Percentiles rank a stretch among this genome's conserved stretches.
phyloP scores from a whole-genome alignment of 2,888 invertebrate genomes.

The Ametastegia equiseti region DNA sequence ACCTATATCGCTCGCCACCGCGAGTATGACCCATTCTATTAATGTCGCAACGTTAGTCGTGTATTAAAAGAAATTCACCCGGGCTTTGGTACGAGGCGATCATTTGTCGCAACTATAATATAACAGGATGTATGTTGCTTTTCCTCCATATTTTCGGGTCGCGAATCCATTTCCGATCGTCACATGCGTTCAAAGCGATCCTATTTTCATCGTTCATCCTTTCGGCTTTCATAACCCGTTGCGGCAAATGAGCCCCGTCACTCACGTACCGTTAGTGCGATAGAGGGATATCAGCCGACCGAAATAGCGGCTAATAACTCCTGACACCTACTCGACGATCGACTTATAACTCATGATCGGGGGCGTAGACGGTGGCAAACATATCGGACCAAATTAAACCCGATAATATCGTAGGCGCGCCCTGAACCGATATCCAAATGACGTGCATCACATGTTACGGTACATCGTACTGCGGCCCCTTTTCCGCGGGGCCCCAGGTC shows the following conservation, averaged over 20 bases:
- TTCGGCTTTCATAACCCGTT: conserved; percentile 35
- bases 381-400: conserved; percentile 20
- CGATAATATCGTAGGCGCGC: background rate
- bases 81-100: background rate
- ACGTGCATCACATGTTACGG: background rate
- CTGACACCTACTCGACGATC: conserved; percentile 38
- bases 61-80: background rate
- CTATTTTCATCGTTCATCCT: conserved; percentile 7
- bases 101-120: background rate
- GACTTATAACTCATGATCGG: conserved; percentile 5
- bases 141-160: background rate
- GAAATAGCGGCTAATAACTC: conserved; percentile 41
- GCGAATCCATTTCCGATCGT: background rate
- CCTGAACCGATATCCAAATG: background rate
- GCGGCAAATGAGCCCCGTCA: background rate
- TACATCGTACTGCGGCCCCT: background rate
- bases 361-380: background rate
- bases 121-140: background rate
- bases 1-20: background rate
- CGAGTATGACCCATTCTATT: background rate
- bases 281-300: conserved; percentile 8
- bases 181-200: background rate
- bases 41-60: background rate
- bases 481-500: conserved; percentile 13
- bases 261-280: conserved; percentile 1